Percentiles rank a stretch among this genome's conserved stretches.
These are phyloP conservation scores for Dysmachus trigonus DNA, from an alignment of 2,888 invertebrate species.

Conservation along the genomic window DNA sequence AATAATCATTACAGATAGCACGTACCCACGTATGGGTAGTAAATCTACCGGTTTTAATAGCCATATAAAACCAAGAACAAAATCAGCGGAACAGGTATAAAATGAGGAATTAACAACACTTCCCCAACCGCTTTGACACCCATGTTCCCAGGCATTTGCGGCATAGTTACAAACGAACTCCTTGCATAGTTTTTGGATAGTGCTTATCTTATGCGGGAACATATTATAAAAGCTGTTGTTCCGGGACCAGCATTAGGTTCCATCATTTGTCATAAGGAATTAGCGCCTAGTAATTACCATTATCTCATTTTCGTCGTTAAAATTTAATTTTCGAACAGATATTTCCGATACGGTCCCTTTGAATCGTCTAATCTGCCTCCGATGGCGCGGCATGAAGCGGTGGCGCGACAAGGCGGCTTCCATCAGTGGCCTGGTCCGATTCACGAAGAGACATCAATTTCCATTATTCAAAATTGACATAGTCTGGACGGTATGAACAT, in stretches of 20 bases:
- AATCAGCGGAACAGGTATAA: neutral
- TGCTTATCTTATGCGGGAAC: neutral
- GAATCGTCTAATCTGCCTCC: neutral
- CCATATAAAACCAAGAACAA: neutral
- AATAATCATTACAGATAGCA: neutral
- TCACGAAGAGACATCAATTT: neutral
- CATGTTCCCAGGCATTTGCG: neutral
- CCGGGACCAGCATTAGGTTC: neutral
- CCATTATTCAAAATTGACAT: neutral
- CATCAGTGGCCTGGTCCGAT: neutral
- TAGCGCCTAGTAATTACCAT: slow-evolving; percentile 39
- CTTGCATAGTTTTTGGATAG: neutral
- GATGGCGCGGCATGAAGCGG: neutral
- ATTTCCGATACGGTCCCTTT: slow-evolving; percentile 4
- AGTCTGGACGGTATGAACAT: neutral
- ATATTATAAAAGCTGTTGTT: neutral
- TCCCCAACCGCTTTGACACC: neutral
- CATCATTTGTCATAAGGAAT: slow-evolving; percentile 28
- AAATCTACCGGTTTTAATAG: neutral
- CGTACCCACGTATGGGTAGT: neutral
- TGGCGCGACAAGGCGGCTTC: neutral
- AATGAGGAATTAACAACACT: neutral
- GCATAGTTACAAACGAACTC: neutral
- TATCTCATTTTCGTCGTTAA: slow-evolving; percentile 28
- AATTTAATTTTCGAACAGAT: slow-evolving; percentile 24